Base-by-base conservation (phyloP, 2,888 invertebrate genomes). In the Lycaena phlaeas region DNA sequence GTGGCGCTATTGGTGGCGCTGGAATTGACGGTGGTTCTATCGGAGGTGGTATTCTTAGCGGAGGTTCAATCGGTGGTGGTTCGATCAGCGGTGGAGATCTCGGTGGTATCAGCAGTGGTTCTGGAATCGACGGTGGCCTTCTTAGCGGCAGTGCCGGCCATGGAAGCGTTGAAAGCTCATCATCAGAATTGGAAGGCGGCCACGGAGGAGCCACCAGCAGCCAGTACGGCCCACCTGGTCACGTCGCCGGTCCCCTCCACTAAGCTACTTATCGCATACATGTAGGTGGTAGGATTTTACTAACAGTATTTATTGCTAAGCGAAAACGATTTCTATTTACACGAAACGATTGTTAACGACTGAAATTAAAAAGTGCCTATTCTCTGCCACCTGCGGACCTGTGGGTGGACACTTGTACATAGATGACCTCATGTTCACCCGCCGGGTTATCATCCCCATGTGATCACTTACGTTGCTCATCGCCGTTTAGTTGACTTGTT, bases 191-290 rank as follows among this genome's bases (percentile, higher is more conserved):
- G n/a, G n/a, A 55, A 14, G 56, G 64, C 36, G 69, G 67, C 31
- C 74, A 72, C 41, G 69, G 69, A 18, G 71, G 69, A 17, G 81
- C 79, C 44, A 73, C 77, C 42, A 79, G 81, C 61, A 61, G 82
- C 34, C 85, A 86, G 56, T 86, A 87, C 56, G 85, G 86, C 51
- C 85, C 85, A 38, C 85, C 85, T 42, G 82, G 84, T 41, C 85
- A 85, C 50, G 76, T 82, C 17, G 79, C 85, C 34, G 85, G 84
- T 42, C 76, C 85, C 42, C 70, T 84, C 46, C 85, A 85, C 61
- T 85, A 78, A 75, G 57, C 45, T 44, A 54, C 53, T 40, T 42
- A 45, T 51, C 48, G 45, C 47, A 49, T 52, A 49, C 48, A 50
- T 48, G 50, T 42, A 59, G 56, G 64, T 69, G 73, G 68, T 64